Base-by-base conservation (phyloP, 37 sponge, comb jelly and placozoan genomes). In the Halisarca cf. caerulea region DNA sequence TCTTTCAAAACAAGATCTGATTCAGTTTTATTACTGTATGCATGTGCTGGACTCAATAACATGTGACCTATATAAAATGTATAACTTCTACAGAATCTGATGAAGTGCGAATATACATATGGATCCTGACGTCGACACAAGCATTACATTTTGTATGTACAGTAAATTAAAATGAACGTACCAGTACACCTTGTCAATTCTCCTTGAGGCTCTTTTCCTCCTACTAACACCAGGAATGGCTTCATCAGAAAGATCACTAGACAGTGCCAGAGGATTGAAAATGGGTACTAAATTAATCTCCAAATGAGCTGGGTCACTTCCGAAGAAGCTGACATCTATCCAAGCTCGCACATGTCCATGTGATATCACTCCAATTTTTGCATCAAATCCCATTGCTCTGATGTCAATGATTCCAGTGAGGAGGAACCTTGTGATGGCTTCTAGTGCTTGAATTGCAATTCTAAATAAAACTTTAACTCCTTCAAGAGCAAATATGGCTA, bases 331-430 rank as follows among this genome's bases (percentile, higher is more conserved):
- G 7, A 15, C 60, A 7, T 27, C 32, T 6, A 75, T 24, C 6
- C 17, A 45, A 36, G 36, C 55, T 14, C 11, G 3, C 28, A 84
- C 43, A 28, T 32, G 1, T 2, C 85, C 85, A 57, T 27, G 21
- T 24, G 5, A 41, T 17, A 69, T 47, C 32, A 15, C 42, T 27
- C 78, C 43, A 0, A 84, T 58, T 2, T 23, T 33, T 37, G 38
- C 77, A 34, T 74, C 57, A 51, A 84, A 84, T 2, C 23, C 9
- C 0, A 84, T 84, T 25, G 73, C 78, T 38, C 43, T 42, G 2
- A 84, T 73, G 24, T 58, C 45, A 28, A 84, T 9, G 24, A 84
- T 53, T 58, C 58, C 85, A 75, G 14, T 58, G 24, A 62, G 32
- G 5, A 73, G 61, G 32, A n/a, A 41, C 6, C 25, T 18, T 3